phyloP scores from a whole-genome alignment of 1,140 invertebrate genomes.

The Elysia chlorotica region DNA sequence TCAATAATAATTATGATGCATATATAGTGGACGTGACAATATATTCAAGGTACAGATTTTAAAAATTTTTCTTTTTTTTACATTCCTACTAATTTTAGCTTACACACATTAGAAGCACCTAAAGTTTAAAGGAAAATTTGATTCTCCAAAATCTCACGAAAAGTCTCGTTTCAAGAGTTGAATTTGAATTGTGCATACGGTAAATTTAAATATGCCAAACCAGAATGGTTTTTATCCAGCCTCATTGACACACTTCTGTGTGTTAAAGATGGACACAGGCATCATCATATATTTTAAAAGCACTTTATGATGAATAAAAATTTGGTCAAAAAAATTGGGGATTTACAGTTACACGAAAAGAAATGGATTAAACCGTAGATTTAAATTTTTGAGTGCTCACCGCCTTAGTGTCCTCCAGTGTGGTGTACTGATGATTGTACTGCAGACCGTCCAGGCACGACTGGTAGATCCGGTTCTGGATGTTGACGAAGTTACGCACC shows the following conservation, averaged over 20 bases:
- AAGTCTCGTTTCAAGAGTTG: too few relatives aligned
- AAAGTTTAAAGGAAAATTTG: too few relatives aligned
- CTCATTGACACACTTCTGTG: not conserved
- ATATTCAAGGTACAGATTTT: too few relatives aligned
- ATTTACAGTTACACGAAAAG: not conserved
- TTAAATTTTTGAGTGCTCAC: too few relatives aligned
- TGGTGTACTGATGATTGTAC: slow-evolving; percentile 50
- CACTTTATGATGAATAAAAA: not conserved
- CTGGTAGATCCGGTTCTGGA: slow-evolving; percentile 43
- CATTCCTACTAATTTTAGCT: too few relatives aligned
- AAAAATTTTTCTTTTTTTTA: too few relatives aligned
- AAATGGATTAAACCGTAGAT: too few relatives aligned
- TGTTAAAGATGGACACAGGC: not conserved
- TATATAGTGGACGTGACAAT: too few relatives aligned
- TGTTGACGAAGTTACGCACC: slow-evolving; percentile 42
- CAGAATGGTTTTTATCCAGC: not conserved
- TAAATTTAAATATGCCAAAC: not conserved
- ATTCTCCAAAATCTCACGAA: too few relatives aligned
- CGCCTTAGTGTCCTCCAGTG: slow-evolving; percentile 51
- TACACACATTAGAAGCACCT: too few relatives aligned
- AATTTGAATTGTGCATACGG: too few relatives aligned
- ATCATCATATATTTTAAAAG: not conserved
- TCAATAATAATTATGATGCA: too few relatives aligned
- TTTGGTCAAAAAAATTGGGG: not conserved
- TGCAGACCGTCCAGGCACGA: slow-evolving; percentile 31